These are phyloP conservation scores for Fragum sueziense DNA, from an alignment of 2,888 invertebrate species.

Conservation along the genomic window DNA sequence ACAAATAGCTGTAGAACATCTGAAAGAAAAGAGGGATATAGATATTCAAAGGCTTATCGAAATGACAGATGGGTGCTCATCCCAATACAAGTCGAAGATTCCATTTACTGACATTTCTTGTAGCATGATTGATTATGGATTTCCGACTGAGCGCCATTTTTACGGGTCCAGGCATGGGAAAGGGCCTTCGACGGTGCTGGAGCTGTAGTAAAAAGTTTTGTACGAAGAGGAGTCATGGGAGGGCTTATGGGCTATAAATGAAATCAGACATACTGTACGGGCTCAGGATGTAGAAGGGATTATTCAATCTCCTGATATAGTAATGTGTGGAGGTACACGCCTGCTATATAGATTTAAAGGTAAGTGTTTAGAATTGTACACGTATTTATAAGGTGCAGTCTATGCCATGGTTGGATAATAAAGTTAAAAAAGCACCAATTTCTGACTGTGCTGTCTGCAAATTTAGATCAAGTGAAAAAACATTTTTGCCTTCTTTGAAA, in stretches of 20 bases:
- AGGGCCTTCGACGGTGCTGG: conserved; percentile 13
- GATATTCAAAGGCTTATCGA: neutral
- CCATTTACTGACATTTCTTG: conserved; percentile 48
- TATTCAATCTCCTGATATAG: neutral
- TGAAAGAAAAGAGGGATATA: conserved; percentile 17
- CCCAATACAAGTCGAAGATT: conserved; percentile 46
- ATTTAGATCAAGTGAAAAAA: neutral
- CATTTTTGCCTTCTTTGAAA: neutral
- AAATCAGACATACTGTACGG: neutral
- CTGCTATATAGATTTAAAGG: neutral
- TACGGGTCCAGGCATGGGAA: conserved; percentile 38
- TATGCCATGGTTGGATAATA: neutral
- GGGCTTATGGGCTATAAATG: neutral
- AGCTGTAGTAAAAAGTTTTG: conserved; percentile 3
- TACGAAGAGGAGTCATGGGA: conserved; percentile 4
- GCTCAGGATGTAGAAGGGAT: neutral
- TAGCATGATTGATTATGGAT: conserved; percentile 35
- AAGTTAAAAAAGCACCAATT: neutral
- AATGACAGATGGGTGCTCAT: conserved; percentile 16
- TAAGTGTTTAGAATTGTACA: neutral
- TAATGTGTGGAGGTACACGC: neutral
- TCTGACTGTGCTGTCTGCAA: neutral
- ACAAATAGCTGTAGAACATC: conserved; percentile 32
- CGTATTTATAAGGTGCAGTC: neutral
- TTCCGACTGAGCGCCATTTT: conserved; percentile 39